phyloP scores from a whole-genome alignment of 2,113 vertebrate species.

The Acinonyx jubatus region DNA sequence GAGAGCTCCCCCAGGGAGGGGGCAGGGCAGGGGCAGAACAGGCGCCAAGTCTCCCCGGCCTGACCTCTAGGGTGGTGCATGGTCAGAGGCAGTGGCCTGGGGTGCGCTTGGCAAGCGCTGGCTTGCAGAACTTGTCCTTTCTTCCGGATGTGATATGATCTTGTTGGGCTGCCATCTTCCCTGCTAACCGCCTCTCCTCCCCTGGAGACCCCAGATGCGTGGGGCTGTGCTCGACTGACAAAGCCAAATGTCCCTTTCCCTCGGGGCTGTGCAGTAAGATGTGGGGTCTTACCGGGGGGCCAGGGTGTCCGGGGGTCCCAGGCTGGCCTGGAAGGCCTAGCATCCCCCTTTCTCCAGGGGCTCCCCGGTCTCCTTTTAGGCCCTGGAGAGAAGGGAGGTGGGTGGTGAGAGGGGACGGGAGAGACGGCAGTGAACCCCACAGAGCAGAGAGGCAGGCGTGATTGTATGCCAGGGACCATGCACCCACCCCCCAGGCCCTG shows the following conservation, averaged over 20 bases:
- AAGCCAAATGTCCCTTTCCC: not conserved
- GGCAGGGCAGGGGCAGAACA: not conserved
- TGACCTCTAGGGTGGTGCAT: not conserved
- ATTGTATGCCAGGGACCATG: not conserved
- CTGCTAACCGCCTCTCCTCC: not conserved
- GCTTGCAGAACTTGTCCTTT: not conserved
- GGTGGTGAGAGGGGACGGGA: not conserved
- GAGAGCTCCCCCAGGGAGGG: not conserved
- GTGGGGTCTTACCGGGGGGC: constrained; percentile 87
- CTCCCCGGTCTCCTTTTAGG: constrained; percentile 92
- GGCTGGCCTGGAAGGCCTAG: constrained; percentile 91
- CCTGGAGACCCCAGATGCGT: not conserved
- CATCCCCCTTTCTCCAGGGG: constrained; percentile 91
- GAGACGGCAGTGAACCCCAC: not conserved
- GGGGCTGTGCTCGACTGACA: accelerated
- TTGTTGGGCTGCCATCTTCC: not conserved
- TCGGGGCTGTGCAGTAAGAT: not conserved
- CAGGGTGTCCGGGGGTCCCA: constrained; percentile 93
- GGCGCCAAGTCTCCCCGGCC: not conserved
- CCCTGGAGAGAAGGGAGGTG: constrained; percentile 84
- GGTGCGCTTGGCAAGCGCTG: not conserved
- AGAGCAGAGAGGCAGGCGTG: not conserved
- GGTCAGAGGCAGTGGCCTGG: not conserved
- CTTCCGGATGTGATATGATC: not conserved
- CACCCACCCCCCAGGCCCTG: not conserved